Evolutionary conservation across 2,888 invertebrate genomes (phyloP), one percentile per base, ranked within the genome.

Genomic region (Eristalis tenax): DNA sequence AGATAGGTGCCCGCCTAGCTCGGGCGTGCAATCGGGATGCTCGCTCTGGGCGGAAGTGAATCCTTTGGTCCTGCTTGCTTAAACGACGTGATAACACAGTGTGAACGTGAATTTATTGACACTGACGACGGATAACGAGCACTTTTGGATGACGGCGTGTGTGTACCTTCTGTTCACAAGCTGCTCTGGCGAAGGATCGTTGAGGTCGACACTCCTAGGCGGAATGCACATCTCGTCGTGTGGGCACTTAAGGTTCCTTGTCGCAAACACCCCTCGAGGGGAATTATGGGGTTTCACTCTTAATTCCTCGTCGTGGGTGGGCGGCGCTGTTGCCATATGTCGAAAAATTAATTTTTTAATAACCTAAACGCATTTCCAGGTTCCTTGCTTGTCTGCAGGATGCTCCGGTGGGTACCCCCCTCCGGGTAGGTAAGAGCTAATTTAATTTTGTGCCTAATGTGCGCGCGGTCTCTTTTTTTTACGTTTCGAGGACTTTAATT

Each of bases 221-320:
- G 85, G 66, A 56, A 86, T 86, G 82, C 82, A 86, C 82, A 86
- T 78, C 74, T 82, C 61, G 70, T 74, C 69, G 73, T 63, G 57
- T 40, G 26, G 66, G 50, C 18, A 50, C 50, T 56, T 68, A 79
- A 61, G 59, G 59, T 66, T 73, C 18, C 66, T 59, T 43, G 63
- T 50, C 23, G 26, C 59, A 59, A 26, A 23, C 59, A 59, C 50
- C 50, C 50, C 50, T 18, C 50, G 18, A 50, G 18, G 50, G 8
- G 50, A 18, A 50, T 50, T 50, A 40, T 66, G 38, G 38, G 6
- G 28, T 43, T n/a, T 22, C 59, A 23, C 26, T 63, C 8, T 43
- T 6, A 28, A 28, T 28, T 63, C 8, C 63, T 32, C n/a, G 28
- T 28, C 28, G 10, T 59, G 59, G 28, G 43, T 15, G 18, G 13